Conservation (phyloP, 2,888 invertebrate genomes). For the Pachymerium ferrugineum region DNA sequence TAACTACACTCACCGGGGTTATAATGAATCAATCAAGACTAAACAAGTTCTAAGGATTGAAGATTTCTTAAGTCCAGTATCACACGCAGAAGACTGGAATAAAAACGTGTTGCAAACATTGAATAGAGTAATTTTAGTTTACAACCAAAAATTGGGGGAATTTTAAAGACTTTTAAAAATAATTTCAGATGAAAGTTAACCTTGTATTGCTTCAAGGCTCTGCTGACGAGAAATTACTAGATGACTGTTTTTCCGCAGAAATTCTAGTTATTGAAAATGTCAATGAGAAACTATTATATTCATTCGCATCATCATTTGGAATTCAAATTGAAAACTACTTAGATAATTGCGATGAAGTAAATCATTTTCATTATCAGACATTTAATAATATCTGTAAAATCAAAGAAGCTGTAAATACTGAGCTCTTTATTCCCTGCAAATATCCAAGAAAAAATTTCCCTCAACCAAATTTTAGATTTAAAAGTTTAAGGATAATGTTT, state of each 20-base stretch:
- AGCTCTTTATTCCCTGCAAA: no score
- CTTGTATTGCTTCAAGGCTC: neutral
- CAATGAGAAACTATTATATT: neutral
- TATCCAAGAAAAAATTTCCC: no score
- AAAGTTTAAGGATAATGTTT: no score
- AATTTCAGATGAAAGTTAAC: neutral
- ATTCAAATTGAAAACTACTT: neutral
- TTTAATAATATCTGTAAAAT: no score
- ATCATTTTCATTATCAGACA: no score
- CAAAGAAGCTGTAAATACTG: no score
- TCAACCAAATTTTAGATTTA: no score
- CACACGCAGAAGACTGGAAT: neutral
- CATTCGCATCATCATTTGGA: neutral
- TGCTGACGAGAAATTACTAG: neutral
- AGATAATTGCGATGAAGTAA: constrained; percentile 7
- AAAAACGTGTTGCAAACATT: neutral
- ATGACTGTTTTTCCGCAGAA: neutral
- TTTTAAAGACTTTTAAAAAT: no score
- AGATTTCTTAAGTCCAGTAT: neutral
- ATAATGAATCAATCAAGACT: neutral
- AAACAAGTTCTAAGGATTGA: neutral
- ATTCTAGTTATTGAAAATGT: neutral
- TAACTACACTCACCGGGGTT: neutral
- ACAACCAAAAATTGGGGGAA: no score
- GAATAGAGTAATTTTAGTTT: neutral